Base-by-base conservation (phyloP, 2,113 vertebrate genomes). In the Shinisaurus crocodilurus region DNA sequence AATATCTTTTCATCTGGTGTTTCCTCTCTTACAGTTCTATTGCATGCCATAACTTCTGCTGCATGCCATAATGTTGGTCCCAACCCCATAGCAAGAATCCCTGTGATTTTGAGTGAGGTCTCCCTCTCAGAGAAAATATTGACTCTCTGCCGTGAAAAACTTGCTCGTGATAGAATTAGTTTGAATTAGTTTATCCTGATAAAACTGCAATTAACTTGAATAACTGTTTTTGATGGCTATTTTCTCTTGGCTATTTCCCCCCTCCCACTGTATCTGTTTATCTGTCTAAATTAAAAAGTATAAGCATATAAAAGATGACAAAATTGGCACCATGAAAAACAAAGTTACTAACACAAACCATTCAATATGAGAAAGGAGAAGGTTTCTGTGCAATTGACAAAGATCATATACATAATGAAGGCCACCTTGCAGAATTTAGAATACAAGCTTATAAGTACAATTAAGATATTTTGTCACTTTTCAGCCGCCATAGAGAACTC, bases 61-160 rank as follows among this genome's bases (percentile, higher is more conserved):
- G 48, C 5, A 34, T 89, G 91, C 90, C 91, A 92, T 91, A 88
- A 87, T 67, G 90, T 95, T 95, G 91, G 93, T 89, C 94, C 70
- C 86, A 93, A 63, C 88, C 90, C 88, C 92, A 69, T 76, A 92
- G 91, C 77, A 91, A 93, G 80, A 95, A 91, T 90, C 88, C 88
- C 87, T 92, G 91, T 91, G 93, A 94, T 92, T 93, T 93, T 92
- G 86, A 76, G 82, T 93, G 93, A 92, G 84, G 90, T 91, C 92
- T 85, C 92, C 89, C 93, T 96, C 95, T 94, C 91, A 96, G 77
- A 94, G 88, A 94, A 96, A 95, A 95, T 85, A 95, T 82, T 90
- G 94, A 87, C 65, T 88, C 86, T 93, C 84, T 82, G 92, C 92
- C 91, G 92, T 15, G 87, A 86, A 96, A 91, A 72, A 90, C 91